These are phyloP conservation scores for Teleogryllus oceanicus DNA, from an alignment of 2,888 invertebrate genomes.

Conservation along the genomic window DNA sequence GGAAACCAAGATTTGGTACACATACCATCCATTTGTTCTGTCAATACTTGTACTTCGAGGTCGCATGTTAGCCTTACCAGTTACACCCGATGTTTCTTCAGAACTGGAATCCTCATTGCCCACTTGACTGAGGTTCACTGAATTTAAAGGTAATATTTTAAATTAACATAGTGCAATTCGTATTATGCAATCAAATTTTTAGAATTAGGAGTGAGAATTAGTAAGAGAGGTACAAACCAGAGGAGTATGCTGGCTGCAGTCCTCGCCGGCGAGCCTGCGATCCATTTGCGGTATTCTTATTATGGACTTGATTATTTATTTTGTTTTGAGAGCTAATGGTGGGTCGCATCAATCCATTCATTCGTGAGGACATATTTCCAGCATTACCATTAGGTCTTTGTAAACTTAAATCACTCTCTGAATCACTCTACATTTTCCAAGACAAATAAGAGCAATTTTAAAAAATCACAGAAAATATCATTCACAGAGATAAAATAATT, in stretches of 20 bases:
- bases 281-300: conserved; percentile 30
- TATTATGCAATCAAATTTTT: not conserved
- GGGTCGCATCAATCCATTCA: conserved; percentile 67
- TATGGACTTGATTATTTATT: conserved; percentile 43
- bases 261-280: conserved; percentile 55
- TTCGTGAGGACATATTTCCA: conserved; percentile 42
- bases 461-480: too few relatives aligned
- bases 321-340: conserved; percentile 82
- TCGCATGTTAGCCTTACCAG: conserved; percentile 57
- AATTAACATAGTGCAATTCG: not conserved
- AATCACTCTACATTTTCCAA: conserved; percentile 60
- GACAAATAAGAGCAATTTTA: too few relatives aligned
- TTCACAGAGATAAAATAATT: too few relatives aligned
- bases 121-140: conserved; percentile 66
- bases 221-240: conserved; percentile 52
- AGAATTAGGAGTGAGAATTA: too few relatives aligned
- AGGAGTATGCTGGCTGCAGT: conserved; percentile 63
- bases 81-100: conserved; percentile 59
- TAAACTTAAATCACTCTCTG: conserved; percentile 61
- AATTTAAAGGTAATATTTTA: conserved; percentile 35
- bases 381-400: conserved; percentile 43
- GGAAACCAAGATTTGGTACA: not conserved
- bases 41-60: conserved; percentile 66
- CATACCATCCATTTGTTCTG: conserved; percentile 42
- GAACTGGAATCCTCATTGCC: conserved; percentile 79